Evolutionary conservation across 2,797 vertebrate genomes (phyloP).

Genomic region (Babyrousa celebensis): DNA sequence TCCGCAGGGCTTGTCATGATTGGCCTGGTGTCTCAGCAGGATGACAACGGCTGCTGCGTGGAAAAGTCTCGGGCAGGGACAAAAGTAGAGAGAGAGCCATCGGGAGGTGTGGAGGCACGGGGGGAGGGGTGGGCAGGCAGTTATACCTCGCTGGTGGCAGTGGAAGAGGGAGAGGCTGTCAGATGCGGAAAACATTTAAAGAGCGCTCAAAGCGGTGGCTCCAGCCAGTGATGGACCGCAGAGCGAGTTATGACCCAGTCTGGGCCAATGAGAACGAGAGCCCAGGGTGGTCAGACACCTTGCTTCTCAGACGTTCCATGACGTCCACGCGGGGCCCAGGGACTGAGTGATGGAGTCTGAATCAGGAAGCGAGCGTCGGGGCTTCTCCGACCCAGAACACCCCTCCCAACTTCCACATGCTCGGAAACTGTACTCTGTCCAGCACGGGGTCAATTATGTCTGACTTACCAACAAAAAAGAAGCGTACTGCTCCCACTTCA

Average conservation of each 20-base stretch:
- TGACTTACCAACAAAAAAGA: constrained; percentile 13
- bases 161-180: too few species aligned
- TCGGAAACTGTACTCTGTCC: neutral
- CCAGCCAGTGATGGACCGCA: too few species aligned
- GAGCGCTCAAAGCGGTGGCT: neutral
- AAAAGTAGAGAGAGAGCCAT: neutral
- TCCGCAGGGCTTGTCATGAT: neutral
- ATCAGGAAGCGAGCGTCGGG: neutral
- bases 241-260: too few species aligned
- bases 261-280: too few species aligned
- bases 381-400: neutral
- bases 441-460: neutral
- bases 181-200: neutral
- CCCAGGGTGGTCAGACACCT: neutral
- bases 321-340: accelerated
- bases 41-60: neutral
- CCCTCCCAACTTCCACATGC: neutral
- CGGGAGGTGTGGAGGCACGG: too few species aligned
- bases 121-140: too few species aligned
- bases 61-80: neutral
- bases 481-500: neutral
- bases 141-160: neutral
- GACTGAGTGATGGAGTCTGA: neutral
- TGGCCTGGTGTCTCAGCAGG: neutral
- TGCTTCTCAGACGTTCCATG: neutral